phyloP scores from a whole-genome alignment of 2,797 vertebrate genomes.

The Anolis apletophallus region DNA sequence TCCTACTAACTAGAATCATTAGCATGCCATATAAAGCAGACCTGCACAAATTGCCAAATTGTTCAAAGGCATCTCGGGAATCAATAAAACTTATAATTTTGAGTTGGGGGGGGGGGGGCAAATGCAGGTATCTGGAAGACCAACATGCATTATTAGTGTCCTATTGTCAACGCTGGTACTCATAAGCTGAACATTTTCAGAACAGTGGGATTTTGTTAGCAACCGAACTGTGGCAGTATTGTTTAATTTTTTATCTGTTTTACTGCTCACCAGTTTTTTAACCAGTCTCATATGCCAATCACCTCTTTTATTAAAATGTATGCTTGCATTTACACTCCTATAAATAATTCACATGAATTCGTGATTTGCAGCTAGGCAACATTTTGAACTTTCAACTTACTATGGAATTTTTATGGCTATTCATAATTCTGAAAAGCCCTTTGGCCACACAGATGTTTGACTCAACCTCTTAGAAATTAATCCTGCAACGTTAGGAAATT shows the following conservation, averaged over 20 bases:
- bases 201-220: background rate
- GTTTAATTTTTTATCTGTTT: conserved; percentile 36
- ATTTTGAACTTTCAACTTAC: conserved; percentile 62
- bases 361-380: conserved; percentile 52
- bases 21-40: background rate
- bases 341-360: conserved; percentile 62
- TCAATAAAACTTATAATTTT: background rate
- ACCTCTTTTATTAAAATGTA: conserved; percentile 47
- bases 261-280: conserved; percentile 45
- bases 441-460: conserved; percentile 68
- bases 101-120: background rate
- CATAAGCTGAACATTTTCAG: conserved; percentile 33
- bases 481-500: conserved; percentile 48
- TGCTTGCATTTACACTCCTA: conserved; percentile 59
- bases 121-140: background rate
- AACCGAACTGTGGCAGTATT: background rate
- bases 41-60: background rate
- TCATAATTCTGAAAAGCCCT: conserved; percentile 67
- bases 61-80: background rate
- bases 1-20: no score
- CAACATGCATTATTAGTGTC: background rate
- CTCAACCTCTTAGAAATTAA: conserved; percentile 61
- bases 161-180: background rate
- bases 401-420: conserved; percentile 63
- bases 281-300: conserved; percentile 47